phyloP scores from a whole-genome alignment of 2,797 vertebrate species.

The Coregonus suidteri region DNA sequence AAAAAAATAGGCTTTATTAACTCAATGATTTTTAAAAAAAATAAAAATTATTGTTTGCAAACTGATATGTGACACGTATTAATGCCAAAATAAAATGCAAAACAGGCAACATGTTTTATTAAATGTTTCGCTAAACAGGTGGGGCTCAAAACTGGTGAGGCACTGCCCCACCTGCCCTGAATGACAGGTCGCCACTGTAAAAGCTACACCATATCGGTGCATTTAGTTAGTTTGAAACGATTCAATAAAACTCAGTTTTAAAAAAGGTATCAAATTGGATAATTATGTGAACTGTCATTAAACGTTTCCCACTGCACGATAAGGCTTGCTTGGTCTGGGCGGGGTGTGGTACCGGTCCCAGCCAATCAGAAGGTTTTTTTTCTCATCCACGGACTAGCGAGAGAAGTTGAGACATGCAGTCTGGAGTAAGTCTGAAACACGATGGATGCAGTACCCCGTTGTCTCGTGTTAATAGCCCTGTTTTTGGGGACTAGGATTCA shows the following conservation, averaged over 20 bases:
- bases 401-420: slow-evolving; percentile 65
- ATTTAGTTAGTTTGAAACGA: not conserved
- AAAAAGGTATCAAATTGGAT: not conserved
- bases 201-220: not conserved
- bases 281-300: slow-evolving; percentile 19
- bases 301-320: slow-evolving; percentile 65
- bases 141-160: too few relatives aligned
- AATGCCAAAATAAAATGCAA: too few relatives aligned
- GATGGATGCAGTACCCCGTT: slow-evolving; percentile 72
- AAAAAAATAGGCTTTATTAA: too few relatives aligned
- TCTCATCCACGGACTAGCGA: slow-evolving; percentile 30
- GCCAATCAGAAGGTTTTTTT: slow-evolving; percentile 58
- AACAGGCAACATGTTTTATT: too few relatives aligned
- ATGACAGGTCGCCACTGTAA: not conserved
- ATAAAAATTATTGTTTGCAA: too few relatives aligned
- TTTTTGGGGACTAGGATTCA: slow-evolving; percentile 68
- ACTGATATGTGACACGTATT: too few relatives aligned
- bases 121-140: too few relatives aligned
- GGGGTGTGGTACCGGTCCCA: slow-evolving; percentile 50
- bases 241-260: not conserved
- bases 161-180: too few relatives aligned
- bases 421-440: slow-evolving; percentile 64
- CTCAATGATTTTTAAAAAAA: too few relatives aligned
- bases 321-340: slow-evolving; percentile 58
- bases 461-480: slow-evolving; percentile 66